Conservation (phyloP, 2,113 vertebrate genomes). For the Romanogobio albipinnatus region DNA sequence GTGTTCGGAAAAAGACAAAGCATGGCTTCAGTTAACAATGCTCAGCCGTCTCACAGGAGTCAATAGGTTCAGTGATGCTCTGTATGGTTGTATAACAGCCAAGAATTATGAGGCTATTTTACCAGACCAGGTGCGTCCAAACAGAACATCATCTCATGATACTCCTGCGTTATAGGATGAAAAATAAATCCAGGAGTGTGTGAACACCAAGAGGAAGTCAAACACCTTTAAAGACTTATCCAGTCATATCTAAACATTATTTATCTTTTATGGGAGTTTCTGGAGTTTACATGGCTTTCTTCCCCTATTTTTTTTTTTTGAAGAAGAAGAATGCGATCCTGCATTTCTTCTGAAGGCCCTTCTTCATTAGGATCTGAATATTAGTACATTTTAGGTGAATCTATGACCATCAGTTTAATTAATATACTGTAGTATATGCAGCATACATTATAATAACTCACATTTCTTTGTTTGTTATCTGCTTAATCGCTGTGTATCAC, state of each 20-base stretch:
- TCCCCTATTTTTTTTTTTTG: neutral
- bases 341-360: neutral
- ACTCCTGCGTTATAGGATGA: neutral
- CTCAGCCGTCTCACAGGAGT: neutral
- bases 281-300: neutral
- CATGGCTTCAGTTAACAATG: neutral
- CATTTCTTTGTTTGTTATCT: neutral
- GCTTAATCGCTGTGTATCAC: neutral
- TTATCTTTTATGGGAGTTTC: neutral
- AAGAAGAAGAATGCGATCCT: neutral
- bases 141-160: neutral
- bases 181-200: neutral
- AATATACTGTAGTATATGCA: neutral
- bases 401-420: neutral
- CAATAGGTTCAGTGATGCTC: slow-evolving; percentile 10
- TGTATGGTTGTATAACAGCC: neutral
- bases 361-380: neutral
- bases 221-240: neutral
- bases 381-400: neutral
- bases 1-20: neutral
- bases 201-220: neutral
- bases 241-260: neutral
- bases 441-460: neutral
- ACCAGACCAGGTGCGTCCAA: neutral
- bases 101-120: neutral